Conservation (phyloP, 2,113 vertebrate genomes). For the Martes martes region DNA sequence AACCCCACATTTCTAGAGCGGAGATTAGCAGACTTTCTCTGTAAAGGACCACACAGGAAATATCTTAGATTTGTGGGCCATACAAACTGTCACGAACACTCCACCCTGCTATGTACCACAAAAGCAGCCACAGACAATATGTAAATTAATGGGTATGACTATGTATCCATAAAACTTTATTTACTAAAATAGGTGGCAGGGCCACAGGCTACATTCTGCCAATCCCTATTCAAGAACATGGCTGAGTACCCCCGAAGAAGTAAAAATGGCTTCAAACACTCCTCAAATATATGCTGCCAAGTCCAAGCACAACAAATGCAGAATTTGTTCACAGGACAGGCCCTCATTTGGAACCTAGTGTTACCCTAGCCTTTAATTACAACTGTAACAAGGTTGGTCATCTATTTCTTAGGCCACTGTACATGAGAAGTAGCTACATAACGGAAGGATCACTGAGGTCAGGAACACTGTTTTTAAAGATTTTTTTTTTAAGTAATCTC, state of each 20-base stretch:
- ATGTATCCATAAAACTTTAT: not conserved
- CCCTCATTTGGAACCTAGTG: not conserved
- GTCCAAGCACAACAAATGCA: not conserved
- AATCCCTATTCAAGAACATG: not conserved
- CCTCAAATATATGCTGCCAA: not conserved
- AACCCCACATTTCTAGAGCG: not conserved
- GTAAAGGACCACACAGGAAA: not conserved
- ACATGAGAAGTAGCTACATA: not conserved
- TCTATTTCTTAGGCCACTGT: not conserved
- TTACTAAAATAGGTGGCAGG: not conserved
- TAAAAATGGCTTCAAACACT: not conserved
- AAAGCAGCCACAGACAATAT: not conserved
- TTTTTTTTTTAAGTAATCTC: not conserved
- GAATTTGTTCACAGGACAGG: not conserved
- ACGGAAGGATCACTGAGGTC: not conserved
- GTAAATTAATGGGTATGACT: not conserved
- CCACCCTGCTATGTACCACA: not conserved
- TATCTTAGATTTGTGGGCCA: constrained; percentile 1
- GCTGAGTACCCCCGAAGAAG: not conserved
- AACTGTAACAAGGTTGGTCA: not conserved
- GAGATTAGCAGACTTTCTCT: not conserved
- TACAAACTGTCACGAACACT: not conserved
- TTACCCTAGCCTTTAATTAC: not conserved
- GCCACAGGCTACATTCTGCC: not conserved
- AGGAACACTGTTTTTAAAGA: not conserved